Conservation (phyloP, 2,888 invertebrate genomes). For the Phortica magna region DNA sequence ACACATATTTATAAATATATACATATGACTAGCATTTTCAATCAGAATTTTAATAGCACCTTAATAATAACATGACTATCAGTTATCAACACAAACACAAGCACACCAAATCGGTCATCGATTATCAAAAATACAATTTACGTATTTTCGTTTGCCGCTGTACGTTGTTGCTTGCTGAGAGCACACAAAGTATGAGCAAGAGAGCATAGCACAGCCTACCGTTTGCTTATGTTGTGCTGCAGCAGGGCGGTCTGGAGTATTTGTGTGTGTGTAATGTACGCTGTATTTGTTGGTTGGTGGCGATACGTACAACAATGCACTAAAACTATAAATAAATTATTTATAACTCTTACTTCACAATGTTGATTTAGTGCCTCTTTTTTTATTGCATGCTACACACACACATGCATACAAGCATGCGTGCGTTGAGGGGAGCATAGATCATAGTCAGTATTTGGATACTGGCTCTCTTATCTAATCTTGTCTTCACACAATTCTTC, state of each 20-base stretch:
- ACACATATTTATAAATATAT: slow-evolving; percentile 42
- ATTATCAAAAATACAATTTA: slow-evolving; percentile 66
- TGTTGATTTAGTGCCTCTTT: slow-evolving; percentile 74
- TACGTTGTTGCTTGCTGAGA: no score
- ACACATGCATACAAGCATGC: not conserved
- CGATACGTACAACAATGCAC: slow-evolving; percentile 63
- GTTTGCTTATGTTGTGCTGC: not conserved
- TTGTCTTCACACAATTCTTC: not conserved
- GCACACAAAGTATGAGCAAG: no score
- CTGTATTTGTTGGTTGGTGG: slow-evolving; percentile 69
- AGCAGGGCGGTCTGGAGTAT: not conserved
- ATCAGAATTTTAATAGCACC: slow-evolving; percentile 77
- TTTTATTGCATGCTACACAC: slow-evolving; percentile 43
- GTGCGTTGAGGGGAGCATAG: not conserved
- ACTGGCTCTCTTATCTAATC: slow-evolving; percentile 14
- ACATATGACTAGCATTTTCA: slow-evolving; percentile 77
- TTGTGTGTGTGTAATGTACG: not conserved
- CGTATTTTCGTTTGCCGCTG: slow-evolving; percentile 27
- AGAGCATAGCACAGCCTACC: not conserved
- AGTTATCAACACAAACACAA: slow-evolving; percentile 62
- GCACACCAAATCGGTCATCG: slow-evolving; percentile 51
- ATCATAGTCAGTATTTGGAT: not conserved
- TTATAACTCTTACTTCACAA: slow-evolving; percentile 67
- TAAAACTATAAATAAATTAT: slow-evolving; percentile 71
- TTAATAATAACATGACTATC: slow-evolving; percentile 76